A percentile compares a stretch with the other conserved stretches of the same genome.
These are phyloP conservation scores for Periophthalmodon schlosseri DNA, from an alignment of 2,113 vertebrate genomes.

Conservation along the genomic window DNA sequence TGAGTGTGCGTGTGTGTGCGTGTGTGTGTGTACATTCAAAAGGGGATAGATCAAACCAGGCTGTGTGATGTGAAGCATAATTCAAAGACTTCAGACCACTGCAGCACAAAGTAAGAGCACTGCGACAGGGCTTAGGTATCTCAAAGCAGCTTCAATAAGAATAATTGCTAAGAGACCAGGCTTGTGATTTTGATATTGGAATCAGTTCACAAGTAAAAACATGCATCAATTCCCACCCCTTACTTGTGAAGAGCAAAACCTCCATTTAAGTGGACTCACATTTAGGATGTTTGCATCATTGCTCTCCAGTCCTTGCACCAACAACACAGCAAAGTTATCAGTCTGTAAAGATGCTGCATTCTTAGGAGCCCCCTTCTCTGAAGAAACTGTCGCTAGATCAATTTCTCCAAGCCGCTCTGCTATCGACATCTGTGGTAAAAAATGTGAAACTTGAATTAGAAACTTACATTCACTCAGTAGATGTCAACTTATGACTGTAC, in stretches of 20 bases:
- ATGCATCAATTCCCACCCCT: background rate
- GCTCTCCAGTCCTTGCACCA: slow-evolving; percentile 95
- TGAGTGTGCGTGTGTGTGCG: no score
- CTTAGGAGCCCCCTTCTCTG: slow-evolving; percentile 71
- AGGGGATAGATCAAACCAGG: no score
- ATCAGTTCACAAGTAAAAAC: background rate
- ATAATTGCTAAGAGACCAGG: background rate
- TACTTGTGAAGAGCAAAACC: background rate
- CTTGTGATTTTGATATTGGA: no score
- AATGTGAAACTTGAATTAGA: background rate
- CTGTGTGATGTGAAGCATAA: no score
- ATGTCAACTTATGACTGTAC: background rate
- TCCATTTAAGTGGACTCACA: slow-evolving; percentile 75
- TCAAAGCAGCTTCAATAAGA: background rate
- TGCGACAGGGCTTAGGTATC: background rate
- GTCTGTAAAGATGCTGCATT: slow-evolving; percentile 82
- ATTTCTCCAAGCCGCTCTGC: slow-evolving; percentile 90
- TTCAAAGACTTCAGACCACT: no score
- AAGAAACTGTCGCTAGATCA: slow-evolving; percentile 73
- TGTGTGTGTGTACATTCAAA: no score
- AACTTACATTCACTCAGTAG: background rate
- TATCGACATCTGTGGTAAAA: slow-evolving; percentile 82
- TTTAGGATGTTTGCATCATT: slow-evolving; percentile 87
- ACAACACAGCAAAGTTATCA: slow-evolving; percentile 88
- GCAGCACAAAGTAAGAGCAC: background rate